Evolutionary conservation across 2,888 invertebrate species (phyloP).

Genomic region (Pecten maximus): DNA sequence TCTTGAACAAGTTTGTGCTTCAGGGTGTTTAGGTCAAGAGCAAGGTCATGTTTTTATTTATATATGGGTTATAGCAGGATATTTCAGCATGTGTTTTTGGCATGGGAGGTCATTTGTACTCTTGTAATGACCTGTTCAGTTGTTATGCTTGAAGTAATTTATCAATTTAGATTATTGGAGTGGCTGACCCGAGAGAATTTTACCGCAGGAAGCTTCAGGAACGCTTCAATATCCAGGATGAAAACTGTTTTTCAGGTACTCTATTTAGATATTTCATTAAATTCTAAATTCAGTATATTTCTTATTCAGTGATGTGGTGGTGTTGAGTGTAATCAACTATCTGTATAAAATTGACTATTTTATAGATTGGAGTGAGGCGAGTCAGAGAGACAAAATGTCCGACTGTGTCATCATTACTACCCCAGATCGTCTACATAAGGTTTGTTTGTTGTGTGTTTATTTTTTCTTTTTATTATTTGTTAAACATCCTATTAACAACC

Average conservation of each 20-base stretch:
- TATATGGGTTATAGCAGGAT: too few species aligned
- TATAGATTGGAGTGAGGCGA: constrained; percentile 77
- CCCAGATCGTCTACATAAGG: constrained; percentile 80
- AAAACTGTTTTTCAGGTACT: constrained; percentile 69
- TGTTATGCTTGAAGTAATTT: not conserved
- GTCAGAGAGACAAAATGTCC: constrained; percentile 77
- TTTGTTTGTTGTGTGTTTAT: too few species aligned
- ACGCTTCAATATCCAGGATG: constrained; percentile 62
- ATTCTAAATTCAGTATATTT: not conserved
- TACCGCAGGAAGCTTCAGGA: constrained; percentile 66
- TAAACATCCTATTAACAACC: too few species aligned
- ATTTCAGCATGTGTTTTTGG: too few species aligned
- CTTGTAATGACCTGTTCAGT: too few species aligned
- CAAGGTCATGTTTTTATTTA: too few species aligned
- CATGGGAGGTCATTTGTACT: too few species aligned
- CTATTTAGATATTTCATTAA: too few species aligned
- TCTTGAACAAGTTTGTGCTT: too few species aligned
- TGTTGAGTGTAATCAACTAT: not conserved
- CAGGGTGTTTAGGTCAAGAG: too few species aligned
- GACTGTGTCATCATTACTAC: constrained; percentile 82
- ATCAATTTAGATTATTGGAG: constrained; percentile 73
- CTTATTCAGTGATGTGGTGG: not conserved
- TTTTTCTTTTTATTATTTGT: too few species aligned
- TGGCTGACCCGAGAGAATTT: constrained; percentile 76
- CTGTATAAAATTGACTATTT: constrained; percentile 6